phyloP scores from a whole-genome alignment of 1,140 invertebrate genomes.

The Drosophila setifemur region DNA sequence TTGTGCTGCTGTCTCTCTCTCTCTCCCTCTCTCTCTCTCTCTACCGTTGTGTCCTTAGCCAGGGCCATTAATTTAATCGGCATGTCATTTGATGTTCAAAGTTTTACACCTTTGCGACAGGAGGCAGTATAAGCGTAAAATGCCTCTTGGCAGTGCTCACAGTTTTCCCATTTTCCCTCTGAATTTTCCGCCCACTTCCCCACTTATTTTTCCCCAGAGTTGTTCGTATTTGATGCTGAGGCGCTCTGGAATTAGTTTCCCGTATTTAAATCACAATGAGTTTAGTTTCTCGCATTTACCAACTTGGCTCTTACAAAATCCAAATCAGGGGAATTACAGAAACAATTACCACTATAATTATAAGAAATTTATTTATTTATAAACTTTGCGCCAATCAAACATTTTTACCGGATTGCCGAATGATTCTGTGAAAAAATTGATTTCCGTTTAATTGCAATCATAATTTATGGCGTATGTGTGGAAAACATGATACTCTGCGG shows the following conservation, averaged over 20 bases:
- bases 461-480: background rate
- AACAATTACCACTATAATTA: conserved; percentile 7
- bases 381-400: background rate
- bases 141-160: conserved; percentile 36
- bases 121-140: conserved; percentile 31
- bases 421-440: no score
- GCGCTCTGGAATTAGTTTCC: conserved; percentile 10
- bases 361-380: background rate
- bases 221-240: conserved; percentile 26
- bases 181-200: background rate
- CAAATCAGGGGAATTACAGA: background rate
- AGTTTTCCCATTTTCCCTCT: background rate
- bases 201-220: background rate
- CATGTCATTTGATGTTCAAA: conserved; percentile 54
- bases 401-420: no score
- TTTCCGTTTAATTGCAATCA: no score
- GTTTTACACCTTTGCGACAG: conserved; percentile 45
- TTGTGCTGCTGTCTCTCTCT: no score
- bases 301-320: background rate
- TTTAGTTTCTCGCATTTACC: background rate
- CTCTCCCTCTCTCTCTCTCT: background rate
- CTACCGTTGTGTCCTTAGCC: background rate
- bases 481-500: background rate
- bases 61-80: conserved; percentile 52
- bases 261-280: background rate